Evolutionary conservation across 2,888 invertebrate species (phyloP).

Genomic region (Lordiphosa fenestrarum): DNA sequence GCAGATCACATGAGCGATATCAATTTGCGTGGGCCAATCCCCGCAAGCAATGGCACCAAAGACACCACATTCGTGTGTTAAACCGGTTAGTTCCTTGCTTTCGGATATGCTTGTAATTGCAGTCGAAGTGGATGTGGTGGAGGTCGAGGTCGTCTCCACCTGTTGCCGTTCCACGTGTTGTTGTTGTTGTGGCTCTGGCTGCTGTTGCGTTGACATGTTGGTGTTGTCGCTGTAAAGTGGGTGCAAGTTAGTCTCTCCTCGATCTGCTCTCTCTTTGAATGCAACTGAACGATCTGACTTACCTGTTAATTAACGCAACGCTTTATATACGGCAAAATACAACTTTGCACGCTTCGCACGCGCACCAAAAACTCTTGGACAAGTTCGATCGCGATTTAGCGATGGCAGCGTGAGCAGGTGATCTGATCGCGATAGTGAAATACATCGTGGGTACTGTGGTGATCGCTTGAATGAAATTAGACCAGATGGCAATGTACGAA

Average conservation of each 20-base stretch:
- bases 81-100: slow-evolving; percentile 81
- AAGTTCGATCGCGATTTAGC: slow-evolving; percentile 40
- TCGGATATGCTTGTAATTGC: slow-evolving; percentile 44
- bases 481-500: too few relatives aligned
- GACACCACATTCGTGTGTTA: slow-evolving; percentile 96
- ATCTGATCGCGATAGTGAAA: too few relatives aligned
- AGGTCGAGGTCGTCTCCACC: slow-evolving; percentile 32
- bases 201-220: slow-evolving; percentile 38
- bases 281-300: slow-evolving; percentile 35
- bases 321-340: slow-evolving; percentile 56
- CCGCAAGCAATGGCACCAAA: slow-evolving; percentile 96
- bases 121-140: slow-evolving; percentile 11
- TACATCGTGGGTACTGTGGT: too few relatives aligned
- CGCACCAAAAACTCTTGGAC: slow-evolving; percentile 35
- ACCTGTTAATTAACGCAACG: slow-evolving; percentile 67
- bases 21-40: slow-evolving; percentile 94
- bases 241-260: slow-evolving; percentile 3
- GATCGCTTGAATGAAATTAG: too few relatives aligned
- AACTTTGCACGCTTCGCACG: slow-evolving; percentile 39
- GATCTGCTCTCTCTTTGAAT: neutral
- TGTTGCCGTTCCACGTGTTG: slow-evolving; percentile 30
- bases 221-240: slow-evolving; percentile 25
- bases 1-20: slow-evolving; percentile 94
- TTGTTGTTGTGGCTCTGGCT: slow-evolving; percentile 30
- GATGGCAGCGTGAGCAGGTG: too few relatives aligned